Evolutionary conservation across 2,113 vertebrate genomes (phyloP).

Genomic region (Cavia porcellus): DNA sequence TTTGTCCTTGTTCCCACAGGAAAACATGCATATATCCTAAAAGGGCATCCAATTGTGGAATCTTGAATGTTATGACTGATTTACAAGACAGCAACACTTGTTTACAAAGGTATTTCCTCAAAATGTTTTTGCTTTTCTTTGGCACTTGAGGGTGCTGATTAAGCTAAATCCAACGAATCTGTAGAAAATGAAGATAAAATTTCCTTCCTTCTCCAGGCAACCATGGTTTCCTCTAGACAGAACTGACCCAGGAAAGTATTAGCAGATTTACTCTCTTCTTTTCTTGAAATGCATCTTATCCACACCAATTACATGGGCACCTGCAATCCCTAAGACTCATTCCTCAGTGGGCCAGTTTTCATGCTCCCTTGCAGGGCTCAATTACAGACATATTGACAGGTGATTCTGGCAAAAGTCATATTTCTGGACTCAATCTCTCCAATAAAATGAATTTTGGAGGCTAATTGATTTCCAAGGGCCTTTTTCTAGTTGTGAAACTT

Average conservation of each 20-base stretch:
- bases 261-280: neutral
- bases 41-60: neutral
- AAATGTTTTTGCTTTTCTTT: constrained; percentile 54
- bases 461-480: constrained; percentile 77
- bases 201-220: neutral
- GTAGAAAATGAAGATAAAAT: neutral
- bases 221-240: neutral
- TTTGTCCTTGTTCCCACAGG: neutral
- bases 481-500: constrained; percentile 67
- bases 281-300: constrained; percentile 8
- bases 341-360: constrained; percentile 55
- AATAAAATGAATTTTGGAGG: constrained; percentile 66
- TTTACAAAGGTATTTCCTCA: constrained; percentile 53
- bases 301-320: constrained; percentile 21
- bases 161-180: neutral
- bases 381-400: constrained; percentile 53
- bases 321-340: constrained; percentile 1
- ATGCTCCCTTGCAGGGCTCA: neutral
- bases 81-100: neutral
- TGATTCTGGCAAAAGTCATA: constrained; percentile 64
- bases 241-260: constrained; percentile 1
- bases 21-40: neutral
- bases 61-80: neutral
- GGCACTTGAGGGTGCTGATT: constrained; percentile 26
- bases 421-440: constrained; percentile 68